Percentiles rank a stretch among this genome's conserved stretches.
Conservation (phyloP, 2,113 vertebrate genomes). For the Mola mola region DNA sequence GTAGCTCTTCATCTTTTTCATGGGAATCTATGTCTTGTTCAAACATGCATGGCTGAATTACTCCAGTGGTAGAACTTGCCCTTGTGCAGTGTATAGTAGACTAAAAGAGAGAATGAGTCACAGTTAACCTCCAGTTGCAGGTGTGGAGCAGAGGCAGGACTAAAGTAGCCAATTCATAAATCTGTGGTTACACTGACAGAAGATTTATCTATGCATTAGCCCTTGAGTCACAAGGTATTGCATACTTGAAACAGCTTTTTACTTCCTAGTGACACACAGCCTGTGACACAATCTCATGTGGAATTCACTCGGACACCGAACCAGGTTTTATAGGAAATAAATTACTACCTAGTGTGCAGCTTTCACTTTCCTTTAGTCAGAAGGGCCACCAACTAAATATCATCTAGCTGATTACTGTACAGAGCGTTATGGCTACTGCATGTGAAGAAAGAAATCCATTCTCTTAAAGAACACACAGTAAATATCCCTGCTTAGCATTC, state of each 20-base stretch:
- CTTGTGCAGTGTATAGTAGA: too few species aligned
- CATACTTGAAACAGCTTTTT: conserved; percentile 56
- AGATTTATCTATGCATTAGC: too few species aligned
- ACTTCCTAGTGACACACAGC: conserved; percentile 43
- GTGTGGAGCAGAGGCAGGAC: too few species aligned
- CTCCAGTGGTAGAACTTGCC: too few species aligned
- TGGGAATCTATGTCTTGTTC: too few species aligned
- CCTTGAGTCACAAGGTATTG: too few species aligned
- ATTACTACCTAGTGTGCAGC: conserved; percentile 78
- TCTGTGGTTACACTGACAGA: too few species aligned
- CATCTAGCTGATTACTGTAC: conserved; percentile 71
- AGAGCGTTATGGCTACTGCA: conserved; percentile 40
- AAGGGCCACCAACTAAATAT: conserved; percentile 75
- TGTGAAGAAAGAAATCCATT: conserved; percentile 37
- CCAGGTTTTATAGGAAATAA: conserved; percentile 73
- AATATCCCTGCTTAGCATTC: conserved; percentile 8
- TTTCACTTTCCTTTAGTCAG: conserved; percentile 75
- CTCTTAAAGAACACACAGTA: background rate
- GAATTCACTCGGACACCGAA: conserved; percentile 70
- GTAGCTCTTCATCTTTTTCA: too few species aligned
- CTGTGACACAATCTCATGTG: conserved; percentile 65
- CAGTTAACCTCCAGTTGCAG: too few species aligned
- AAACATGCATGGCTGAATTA: too few species aligned
- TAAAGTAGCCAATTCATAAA: too few species aligned
- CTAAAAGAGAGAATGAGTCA: too few species aligned